Evolutionary conservation across 2,888 invertebrate genomes (phyloP).

Genomic region (Gastracanthus pulcherrimus): DNA sequence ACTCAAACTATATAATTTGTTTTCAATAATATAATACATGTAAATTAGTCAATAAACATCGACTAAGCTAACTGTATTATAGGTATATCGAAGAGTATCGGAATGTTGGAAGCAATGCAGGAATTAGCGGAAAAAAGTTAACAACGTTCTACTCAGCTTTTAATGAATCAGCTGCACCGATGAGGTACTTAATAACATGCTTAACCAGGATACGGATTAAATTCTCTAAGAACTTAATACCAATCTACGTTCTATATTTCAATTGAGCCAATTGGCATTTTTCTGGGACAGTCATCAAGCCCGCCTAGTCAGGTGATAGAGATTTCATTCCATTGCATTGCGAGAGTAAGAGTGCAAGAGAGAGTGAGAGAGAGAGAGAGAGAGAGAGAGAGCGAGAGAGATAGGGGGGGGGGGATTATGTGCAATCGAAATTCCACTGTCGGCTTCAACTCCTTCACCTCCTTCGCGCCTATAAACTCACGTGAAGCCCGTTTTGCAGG

Average conservation of each 20-base stretch:
- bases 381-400: too few relatives aligned
- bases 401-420: neutral
- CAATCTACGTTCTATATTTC: slow-evolving; percentile 1
- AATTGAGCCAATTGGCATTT: slow-evolving; percentile 27
- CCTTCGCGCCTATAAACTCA: slow-evolving; percentile 1
- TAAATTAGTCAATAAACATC: too few relatives aligned
- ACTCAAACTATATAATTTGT: too few relatives aligned
- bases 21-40: too few relatives aligned
- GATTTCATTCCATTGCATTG: slow-evolving; percentile 38
- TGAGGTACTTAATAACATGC: neutral
- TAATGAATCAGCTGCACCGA: too few relatives aligned
- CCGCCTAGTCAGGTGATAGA: slow-evolving; percentile 18
- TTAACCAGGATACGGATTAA: neutral
- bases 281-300: slow-evolving; percentile 26
- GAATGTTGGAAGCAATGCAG: too few relatives aligned
- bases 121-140: too few relatives aligned
- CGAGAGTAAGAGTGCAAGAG: too few relatives aligned
- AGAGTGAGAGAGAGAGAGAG: too few relatives aligned
- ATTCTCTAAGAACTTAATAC: slow-evolving; percentile 15
- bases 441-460: slow-evolving; percentile 32
- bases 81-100: too few relatives aligned
- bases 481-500: neutral
- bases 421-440: slow-evolving; percentile 48
- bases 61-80: too few relatives aligned
- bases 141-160: too few relatives aligned